Base-by-base conservation (phyloP, 2,888 invertebrate genomes). In the Drosophila barbarae region DNA sequence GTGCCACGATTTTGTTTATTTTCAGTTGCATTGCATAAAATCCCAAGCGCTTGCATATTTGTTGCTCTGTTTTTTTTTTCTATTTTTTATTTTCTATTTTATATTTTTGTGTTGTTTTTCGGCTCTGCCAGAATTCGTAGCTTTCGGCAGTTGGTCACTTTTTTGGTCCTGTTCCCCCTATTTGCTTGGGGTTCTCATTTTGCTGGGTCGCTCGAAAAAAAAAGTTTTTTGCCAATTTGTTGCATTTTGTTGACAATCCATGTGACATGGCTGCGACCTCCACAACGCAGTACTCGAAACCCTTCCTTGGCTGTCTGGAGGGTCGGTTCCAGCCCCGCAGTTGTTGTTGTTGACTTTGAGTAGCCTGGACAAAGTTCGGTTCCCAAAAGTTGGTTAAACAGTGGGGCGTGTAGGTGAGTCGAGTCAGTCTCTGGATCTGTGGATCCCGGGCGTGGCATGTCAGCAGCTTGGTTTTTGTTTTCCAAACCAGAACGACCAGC, bases 211-310 rank as follows among this genome's bases (percentile, higher is more conserved):
- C 77, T 74, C 63, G 69, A 69, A 74, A 75, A 75, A 74, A 75
- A 75, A 74, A 75, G 64, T 75, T 75, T 75, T 77, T 77, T 75
- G 74, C 74, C 74, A 75, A 75, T 75, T 75, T 75, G 75, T 75
- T 75, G 75, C 75, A 75, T 75, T 75, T 75, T 77, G 77, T 75
- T 77, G 75, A 75, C 75, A 75, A 74, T 75, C 74, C 71, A 76
- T 74, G 72, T 75, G 75, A 75, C 75, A 77, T 72, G 71, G 68
- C 67, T 59, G 64, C 23, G 44, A 46, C 44, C 44, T 30, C 46
- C 46, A 9, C 46, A 30, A 5, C 46, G 18, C 30, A 13, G 46
- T 13, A 5, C 46, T 46, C 30, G 32, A 32, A 47, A 32, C 46
- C 63, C 56, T 65, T 70, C 72, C 53, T 23, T 18, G 49, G 44